Evolutionary conservation across 2,797 vertebrate genomes (phyloP).

Genomic region (Aplochiton taeniatus): DNA sequence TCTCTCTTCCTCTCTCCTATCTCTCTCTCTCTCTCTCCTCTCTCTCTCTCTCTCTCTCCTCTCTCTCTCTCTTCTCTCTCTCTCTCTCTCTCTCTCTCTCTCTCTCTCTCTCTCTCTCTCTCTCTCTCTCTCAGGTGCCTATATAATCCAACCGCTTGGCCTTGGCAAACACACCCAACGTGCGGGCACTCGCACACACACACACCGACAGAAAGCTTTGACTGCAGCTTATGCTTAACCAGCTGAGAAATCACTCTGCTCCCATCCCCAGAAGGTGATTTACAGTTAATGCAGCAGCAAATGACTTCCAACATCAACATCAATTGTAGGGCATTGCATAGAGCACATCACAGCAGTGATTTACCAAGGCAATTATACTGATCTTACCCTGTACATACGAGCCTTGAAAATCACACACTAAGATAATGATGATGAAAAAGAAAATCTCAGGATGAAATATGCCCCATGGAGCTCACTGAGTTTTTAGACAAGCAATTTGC

Average conservation of each 20-base stretch:
- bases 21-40: too few relatives aligned
- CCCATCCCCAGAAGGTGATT: constrained; percentile 49
- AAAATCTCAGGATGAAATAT: constrained; percentile 68
- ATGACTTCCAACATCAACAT: constrained; percentile 63
- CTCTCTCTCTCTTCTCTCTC: background rate
- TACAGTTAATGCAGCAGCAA: constrained; percentile 57
- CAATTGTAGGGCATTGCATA: constrained; percentile 47
- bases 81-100: background rate
- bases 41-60: background rate
- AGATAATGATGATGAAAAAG: constrained; percentile 68
- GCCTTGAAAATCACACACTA: constrained; percentile 67
- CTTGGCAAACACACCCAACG: constrained; percentile 21
- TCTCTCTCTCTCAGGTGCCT: background rate
- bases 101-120: background rate
- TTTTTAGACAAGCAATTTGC: constrained; percentile 43
- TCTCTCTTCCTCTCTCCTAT: background rate
- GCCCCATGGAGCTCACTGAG: constrained; percentile 33
- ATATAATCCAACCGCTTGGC: too few relatives aligned
- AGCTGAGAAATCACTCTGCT: constrained; percentile 60
- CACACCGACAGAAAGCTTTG: constrained; percentile 34
- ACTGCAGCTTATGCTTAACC: constrained; percentile 44
- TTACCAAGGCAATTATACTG: constrained; percentile 70
- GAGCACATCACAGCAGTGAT: constrained; percentile 53
- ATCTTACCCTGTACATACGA: constrained; percentile 65
- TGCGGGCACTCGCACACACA: too few relatives aligned